phyloP scores from a whole-genome alignment of 2,888 invertebrate species.

The Melinaea marsaeus region DNA sequence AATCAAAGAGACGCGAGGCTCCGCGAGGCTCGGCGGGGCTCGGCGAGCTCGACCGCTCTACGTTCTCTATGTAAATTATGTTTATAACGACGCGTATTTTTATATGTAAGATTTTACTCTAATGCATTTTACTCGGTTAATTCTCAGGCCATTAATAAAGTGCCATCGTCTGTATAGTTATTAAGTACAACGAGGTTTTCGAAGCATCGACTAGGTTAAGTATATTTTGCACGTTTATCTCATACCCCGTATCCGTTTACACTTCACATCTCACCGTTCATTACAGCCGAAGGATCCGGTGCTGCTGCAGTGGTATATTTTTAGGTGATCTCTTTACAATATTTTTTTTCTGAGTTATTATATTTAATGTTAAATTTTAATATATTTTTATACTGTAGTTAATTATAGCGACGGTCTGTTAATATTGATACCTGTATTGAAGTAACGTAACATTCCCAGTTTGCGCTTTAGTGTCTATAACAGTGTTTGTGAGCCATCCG shows the following conservation, averaged over 20 bases:
- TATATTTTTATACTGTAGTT: slow-evolving; percentile 67
- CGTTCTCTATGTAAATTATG: slow-evolving; percentile 57
- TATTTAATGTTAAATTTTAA: slow-evolving; percentile 52
- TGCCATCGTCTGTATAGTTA: slow-evolving; percentile 74
- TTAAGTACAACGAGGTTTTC: slow-evolving; percentile 65
- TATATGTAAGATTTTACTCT: slow-evolving; percentile 65
- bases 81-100: slow-evolving; percentile 59
- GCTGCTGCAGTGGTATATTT: slow-evolving; percentile 61
- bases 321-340: slow-evolving; percentile 71
- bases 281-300: slow-evolving; percentile 50
- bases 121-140: slow-evolving; percentile 77
- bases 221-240: slow-evolving; percentile 36
- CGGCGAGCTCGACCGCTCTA: slow-evolving; percentile 58
- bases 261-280: slow-evolving; percentile 20
- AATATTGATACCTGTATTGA: slow-evolving; percentile 75
- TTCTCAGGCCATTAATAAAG: slow-evolving; percentile 77
- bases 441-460: slow-evolving; percentile 74
- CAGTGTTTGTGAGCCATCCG: slow-evolving; percentile 76
- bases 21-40: slow-evolving; percentile 64
- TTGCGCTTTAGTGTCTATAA: slow-evolving; percentile 71
- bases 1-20: slow-evolving; percentile 70
- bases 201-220: slow-evolving; percentile 59
- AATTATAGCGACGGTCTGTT: slow-evolving; percentile 50
- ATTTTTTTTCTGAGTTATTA: slow-evolving; percentile 59
- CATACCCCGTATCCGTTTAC: slow-evolving; percentile 17